Base-by-base conservation (phyloP, 1,140 invertebrate genomes). In the Mycetomoellerius zeteki region DNA sequence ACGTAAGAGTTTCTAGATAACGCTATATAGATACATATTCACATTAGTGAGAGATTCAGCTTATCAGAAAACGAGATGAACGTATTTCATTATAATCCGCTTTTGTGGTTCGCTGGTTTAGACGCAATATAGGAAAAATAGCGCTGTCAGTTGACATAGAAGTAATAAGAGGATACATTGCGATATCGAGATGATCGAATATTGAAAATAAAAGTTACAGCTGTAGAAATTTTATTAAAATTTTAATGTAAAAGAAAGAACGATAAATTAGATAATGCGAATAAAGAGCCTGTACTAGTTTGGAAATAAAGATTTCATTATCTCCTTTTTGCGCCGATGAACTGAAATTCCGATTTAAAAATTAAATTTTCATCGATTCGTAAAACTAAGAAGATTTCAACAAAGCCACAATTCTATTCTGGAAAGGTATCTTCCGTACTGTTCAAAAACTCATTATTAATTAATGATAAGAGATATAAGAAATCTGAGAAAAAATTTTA, bases 81-180 rank as follows among this genome's bases (percentile, higher is more conserved):
- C 8, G 54, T 60, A 37, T 47, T 64, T 14, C 16, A 77, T 50
- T 47, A 58, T 77, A 33, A 24, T 47, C 4, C 12, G 58, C 24
- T 77, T 64, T 47, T 64, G 10, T 24, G 37, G 37, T 64, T 64
- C 75, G 58, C 24, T 14, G 56, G 10, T 62, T 77, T 16, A 16
- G 24, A 47, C 2, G 24, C 37, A 33, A 76, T 30, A 47, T 77
- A 33, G 6, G 12, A 24, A n/a, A 19, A 64, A 47, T 60, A 30
- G 14, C 12, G 27, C 24, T 27, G 54, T 73, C 47, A 50, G 19
- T 16, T 54, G 56, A 56, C 19, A 16, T 33, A 30, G 16, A 33
- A 47, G 10, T 64, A 47, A 64, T 30, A 77, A 77, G 12, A 62
- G 24, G 33, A 19, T 7, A 37, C n/a, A 52, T 24, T 16, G 30